These are phyloP conservation scores for Tetranychus urticae DNA, from an alignment of 1,140 invertebrate species.

Conservation along the genomic window DNA sequence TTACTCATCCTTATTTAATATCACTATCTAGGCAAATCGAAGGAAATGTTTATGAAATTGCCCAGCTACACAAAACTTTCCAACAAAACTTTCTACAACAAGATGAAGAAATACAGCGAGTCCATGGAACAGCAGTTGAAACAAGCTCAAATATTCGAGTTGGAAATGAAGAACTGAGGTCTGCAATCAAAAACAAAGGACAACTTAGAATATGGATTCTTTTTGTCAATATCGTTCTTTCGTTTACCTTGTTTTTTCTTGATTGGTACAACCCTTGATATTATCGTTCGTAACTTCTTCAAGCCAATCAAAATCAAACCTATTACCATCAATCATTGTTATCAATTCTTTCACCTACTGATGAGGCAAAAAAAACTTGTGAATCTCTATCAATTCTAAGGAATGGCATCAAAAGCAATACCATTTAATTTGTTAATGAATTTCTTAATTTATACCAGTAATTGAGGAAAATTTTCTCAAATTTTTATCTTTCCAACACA, in stretches of 20 bases:
- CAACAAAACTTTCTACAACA: slow-evolving; percentile 88
- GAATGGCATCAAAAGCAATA: too few relatives aligned
- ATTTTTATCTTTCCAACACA: too few relatives aligned
- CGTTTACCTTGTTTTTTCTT: slow-evolving; percentile 78
- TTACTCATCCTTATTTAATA: slow-evolving; percentile 7
- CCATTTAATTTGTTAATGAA: too few relatives aligned
- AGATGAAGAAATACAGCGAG: slow-evolving; percentile 70
- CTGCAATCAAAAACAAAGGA: slow-evolving; percentile 83
- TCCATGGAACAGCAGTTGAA: slow-evolving; percentile 59
- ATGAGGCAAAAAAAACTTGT: too few relatives aligned
- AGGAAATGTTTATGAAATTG: slow-evolving; percentile 80
- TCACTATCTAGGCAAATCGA: slow-evolving; percentile 26
- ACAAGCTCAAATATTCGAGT: slow-evolving; percentile 83
- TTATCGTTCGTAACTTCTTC: background rate
- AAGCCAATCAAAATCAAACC: background rate
- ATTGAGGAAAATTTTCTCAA: too few relatives aligned
- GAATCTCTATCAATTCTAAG: too few relatives aligned
- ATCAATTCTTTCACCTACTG: too few relatives aligned
- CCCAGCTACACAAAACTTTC: slow-evolving; percentile 84
- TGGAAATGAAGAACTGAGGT: slow-evolving; percentile 78
- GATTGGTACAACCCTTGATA: slow-evolving; percentile 81
- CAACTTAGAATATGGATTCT: slow-evolving; percentile 75
- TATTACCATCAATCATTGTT: too few relatives aligned
- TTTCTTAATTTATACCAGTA: too few relatives aligned
- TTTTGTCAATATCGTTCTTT: slow-evolving; percentile 84